Percentiles rank a stretch among this genome's conserved stretches.
Conservation (phyloP, 37 sponge, comb jelly and placozoan species). For the Beroe ovata region DNA sequence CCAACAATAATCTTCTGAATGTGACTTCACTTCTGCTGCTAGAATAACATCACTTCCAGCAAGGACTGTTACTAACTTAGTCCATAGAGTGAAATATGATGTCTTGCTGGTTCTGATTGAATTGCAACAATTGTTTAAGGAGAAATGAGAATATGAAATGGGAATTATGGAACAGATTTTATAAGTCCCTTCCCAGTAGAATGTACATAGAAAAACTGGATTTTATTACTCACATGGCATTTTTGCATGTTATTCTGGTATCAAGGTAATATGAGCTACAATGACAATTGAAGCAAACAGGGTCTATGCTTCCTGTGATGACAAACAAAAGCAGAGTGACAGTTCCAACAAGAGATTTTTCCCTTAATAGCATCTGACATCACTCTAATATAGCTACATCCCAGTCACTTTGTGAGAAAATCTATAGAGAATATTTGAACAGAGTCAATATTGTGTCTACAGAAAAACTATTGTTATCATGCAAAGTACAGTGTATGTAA, state of each 20-base stretch:
- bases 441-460: too few species aligned
- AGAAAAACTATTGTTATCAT: too few species aligned
- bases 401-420: background rate
- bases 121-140: too few species aligned
- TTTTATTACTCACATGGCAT: conserved; percentile 17
- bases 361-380: conserved; percentile 44
- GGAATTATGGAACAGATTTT: too few species aligned
- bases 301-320: background rate
- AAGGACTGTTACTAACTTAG: background rate
- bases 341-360: background rate
- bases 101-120: conserved; percentile 40
- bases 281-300: conserved; percentile 58
- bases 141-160: too few species aligned
- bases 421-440: too few species aligned
- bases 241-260: conserved; percentile 19
- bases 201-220: too few species aligned
- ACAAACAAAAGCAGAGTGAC: background rate
- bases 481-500: too few species aligned
- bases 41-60: conserved; percentile 31
- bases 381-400: background rate
- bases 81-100: conserved; percentile 43
- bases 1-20: conserved; percentile 53
- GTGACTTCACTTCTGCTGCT: conserved; percentile 38
- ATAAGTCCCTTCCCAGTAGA: too few species aligned
- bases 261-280: conserved; percentile 49